A percentile compares a stretch with the other conserved stretches of the same genome.
Conservation (phyloP, 1,140 invertebrate genomes). For the Lasioglossum baleicum region DNA sequence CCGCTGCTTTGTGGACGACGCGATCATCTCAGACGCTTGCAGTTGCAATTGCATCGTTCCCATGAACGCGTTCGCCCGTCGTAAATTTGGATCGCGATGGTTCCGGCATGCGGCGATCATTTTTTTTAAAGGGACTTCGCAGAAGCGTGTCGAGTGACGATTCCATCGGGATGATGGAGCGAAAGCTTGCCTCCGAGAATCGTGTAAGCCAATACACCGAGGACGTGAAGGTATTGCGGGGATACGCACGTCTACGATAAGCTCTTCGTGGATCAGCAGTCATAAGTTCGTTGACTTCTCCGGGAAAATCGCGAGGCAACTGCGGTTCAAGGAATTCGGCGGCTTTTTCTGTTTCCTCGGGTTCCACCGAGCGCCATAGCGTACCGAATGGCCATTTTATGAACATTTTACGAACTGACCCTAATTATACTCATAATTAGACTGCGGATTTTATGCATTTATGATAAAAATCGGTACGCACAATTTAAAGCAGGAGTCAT, state of each 20-base stretch:
- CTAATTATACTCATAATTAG: no score
- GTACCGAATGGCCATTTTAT: no score
- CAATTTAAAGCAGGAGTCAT: no score
- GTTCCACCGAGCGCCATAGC: no score
- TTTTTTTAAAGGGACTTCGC: neutral
- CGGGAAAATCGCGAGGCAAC: no score
- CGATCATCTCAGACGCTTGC: constrained; percentile 22
- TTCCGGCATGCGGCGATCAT: constrained; percentile 17
- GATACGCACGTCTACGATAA: constrained; percentile 45
- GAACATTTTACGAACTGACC: no score
- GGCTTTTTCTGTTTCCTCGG: no score
- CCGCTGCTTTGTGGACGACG: constrained; percentile 23
- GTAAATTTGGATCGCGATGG: constrained; percentile 36
- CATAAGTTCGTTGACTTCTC: neutral
- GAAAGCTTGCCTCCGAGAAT: constrained; percentile 38
- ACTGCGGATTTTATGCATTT: no score
- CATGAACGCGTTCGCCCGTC: constrained; percentile 5
- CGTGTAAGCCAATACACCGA: constrained; percentile 28
- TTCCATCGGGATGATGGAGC: constrained; percentile 21
- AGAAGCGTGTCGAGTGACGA: neutral
- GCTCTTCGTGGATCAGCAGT: constrained; percentile 27
- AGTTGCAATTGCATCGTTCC: constrained; percentile 12
- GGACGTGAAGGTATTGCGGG: constrained; percentile 18
- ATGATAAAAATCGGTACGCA: no score
- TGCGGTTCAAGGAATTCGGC: no score